A percentile compares a stretch with the other conserved stretches of the same genome.
Conservation (phyloP, 2,797 vertebrate species). For the Pangasius sanitwongsei region DNA sequence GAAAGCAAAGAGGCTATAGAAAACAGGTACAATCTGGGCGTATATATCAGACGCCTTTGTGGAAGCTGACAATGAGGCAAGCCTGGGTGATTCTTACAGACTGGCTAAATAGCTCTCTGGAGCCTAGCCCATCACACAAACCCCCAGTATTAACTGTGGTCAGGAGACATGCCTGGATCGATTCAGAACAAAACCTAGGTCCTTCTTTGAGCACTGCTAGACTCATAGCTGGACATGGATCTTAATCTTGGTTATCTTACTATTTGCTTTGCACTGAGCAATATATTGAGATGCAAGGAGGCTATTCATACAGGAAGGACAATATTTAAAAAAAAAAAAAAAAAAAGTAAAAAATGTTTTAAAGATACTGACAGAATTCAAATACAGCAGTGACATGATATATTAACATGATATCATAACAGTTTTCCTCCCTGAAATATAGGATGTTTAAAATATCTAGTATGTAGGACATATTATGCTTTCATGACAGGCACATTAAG, state of each 20-base stretch:
- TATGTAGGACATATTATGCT: conserved; percentile 4
- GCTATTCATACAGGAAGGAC: not conserved
- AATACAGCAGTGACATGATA: not conserved
- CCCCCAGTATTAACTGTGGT: conserved; percentile 66
- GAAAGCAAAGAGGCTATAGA: conserved; percentile 81
- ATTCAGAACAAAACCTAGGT: conserved; percentile 48
- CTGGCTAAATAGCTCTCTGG: conserved; percentile 68
- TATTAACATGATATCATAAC: not conserved
- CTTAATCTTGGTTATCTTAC: conserved; percentile 17
- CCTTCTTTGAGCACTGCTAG: conserved; percentile 46
- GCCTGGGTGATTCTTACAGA: conserved; percentile 75
- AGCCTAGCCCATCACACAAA: conserved; percentile 67
- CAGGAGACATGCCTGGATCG: conserved; percentile 48
- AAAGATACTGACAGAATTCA: not conserved
- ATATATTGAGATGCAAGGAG: not conserved
- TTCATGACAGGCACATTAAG: not conserved
- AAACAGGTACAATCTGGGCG: conserved; percentile 81
- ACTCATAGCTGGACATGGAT: conserved; percentile 29
- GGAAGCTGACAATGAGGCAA: conserved; percentile 75
- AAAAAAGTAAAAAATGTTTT: not conserved
- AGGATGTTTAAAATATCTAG: not conserved
- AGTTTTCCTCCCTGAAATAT: not conserved
- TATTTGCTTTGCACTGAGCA: not conserved
- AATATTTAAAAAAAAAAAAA: not conserved
- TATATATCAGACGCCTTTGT: conserved; percentile 80